Base-by-base conservation (phyloP, 2,888 invertebrate genomes). In the Cyclophora albipunctata region DNA sequence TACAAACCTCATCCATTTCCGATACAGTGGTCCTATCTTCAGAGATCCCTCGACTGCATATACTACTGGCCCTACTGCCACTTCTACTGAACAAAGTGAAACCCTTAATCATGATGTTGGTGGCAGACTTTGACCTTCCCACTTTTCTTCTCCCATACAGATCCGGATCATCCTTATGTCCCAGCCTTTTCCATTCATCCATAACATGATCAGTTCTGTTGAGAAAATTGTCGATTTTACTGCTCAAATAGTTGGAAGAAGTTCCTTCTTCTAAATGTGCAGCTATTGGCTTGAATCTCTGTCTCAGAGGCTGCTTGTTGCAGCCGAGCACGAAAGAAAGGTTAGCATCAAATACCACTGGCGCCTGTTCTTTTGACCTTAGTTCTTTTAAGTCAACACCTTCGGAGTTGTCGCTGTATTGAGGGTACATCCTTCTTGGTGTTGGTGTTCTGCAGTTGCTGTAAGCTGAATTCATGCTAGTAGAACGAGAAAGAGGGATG, bases 171-270 rank as follows among this genome's bases (percentile, higher is more conserved):
- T 91, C 90, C 60, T 86, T 90, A 49, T 91, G 91, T 0, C 95
- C 94, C 47, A 94, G 66, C 55, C 92, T 90, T 51, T 91, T 90
- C 96, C 96, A 96, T 71, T 96, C 95, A 67, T 96, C 95, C 92
- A 95, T 95, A 0, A 96, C 92, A 77, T 96, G 96, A 79, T 96
- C 96, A 3, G 96, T 96, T 57, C 94, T 90, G 67, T 91, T 92
- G 40, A 96, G 83, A 67, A 96, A 96, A 69, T 92, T 93, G 50
- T 94, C 91, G 49, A 96, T 96, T 80, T 94, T 94, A 40, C 90
- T 91, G 37, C 92, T 92, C 20, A 96, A 84, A 61, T 92, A 92
- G 52, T 93, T 94, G 0, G 95, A 95, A 2, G 94, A 93, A 0
- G 95, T 96, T 46, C 92, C 90, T 41, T 93, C 91, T 71, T 95